phyloP scores from a whole-genome alignment of 1,140 invertebrate species.

The Trachelipus rathkii region DNA sequence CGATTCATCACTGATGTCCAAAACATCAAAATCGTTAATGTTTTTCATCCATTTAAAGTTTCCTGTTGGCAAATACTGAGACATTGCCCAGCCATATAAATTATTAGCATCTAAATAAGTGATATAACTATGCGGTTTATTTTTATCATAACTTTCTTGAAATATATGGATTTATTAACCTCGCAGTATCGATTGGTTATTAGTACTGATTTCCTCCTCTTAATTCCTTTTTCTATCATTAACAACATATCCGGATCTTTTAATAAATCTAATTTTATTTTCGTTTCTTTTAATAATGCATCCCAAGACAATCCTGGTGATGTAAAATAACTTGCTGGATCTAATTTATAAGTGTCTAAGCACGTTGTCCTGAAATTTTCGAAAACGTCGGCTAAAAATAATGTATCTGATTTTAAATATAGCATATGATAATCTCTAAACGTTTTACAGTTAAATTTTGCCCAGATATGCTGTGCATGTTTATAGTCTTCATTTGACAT shows the following conservation, averaged over 20 bases:
- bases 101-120: neutral
- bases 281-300: too few relatives aligned
- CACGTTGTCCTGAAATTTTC: too few relatives aligned
- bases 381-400: too few relatives aligned
- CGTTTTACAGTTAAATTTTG: neutral
- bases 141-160: conserved; percentile 6
- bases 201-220: neutral
- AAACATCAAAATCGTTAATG: neutral
- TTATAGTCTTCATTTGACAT: neutral
- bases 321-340: too few relatives aligned
- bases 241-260: neutral
- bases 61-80: neutral
- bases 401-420: neutral
- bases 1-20: neutral
- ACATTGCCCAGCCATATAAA: conserved; percentile 1
- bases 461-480: neutral
- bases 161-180: neutral
- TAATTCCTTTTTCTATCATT: neutral
- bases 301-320: too few relatives aligned
- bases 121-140: neutral
- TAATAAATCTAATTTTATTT: too few relatives aligned
- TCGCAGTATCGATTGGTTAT: neutral
- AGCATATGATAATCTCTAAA: neutral
- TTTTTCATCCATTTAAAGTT: neutral
- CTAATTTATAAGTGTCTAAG: too few relatives aligned